Percentiles rank a stretch among this genome's conserved stretches.
phyloP scores from a whole-genome alignment of 2,797 vertebrate species.

The Pelobates cultripes region DNA sequence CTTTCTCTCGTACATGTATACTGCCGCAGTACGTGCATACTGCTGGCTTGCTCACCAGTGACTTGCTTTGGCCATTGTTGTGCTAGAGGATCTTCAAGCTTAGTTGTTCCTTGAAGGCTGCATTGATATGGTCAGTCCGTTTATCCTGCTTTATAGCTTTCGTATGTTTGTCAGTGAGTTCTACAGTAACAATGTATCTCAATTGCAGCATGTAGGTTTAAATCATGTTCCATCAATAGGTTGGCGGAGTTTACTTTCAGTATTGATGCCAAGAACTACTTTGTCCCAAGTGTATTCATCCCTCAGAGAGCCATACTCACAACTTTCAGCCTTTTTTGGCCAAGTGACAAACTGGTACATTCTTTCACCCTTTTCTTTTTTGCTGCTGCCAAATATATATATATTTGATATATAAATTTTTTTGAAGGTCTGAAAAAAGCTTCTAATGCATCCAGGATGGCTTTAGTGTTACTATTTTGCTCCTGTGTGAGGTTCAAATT shows the following conservation, averaged over 20 bases:
- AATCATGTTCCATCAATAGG: background rate
- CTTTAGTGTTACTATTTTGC: background rate
- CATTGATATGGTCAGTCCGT: slow-evolving; percentile 8
- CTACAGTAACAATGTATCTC: slow-evolving; percentile 8
- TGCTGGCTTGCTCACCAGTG: background rate
- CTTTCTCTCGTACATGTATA: background rate
- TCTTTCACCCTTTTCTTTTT: background rate
- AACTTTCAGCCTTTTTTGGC: slow-evolving; percentile 29
- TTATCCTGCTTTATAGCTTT: slow-evolving; percentile 11
- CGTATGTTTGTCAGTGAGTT: slow-evolving; percentile 15
- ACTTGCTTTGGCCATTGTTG: background rate
- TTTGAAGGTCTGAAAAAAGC: background rate
- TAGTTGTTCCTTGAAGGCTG: background rate
- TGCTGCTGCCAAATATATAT: background rate
- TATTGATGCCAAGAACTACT: slow-evolving; percentile 7
- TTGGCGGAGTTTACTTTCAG: background rate
- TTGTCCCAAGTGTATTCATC: slow-evolving; percentile 18
- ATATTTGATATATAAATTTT: background rate
- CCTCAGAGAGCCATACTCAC: slow-evolving; percentile 16
- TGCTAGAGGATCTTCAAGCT: background rate
- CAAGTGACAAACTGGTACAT: slow-evolving; percentile 32
- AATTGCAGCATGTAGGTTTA: slow-evolving; percentile 4
- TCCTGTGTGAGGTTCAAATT: slow-evolving; percentile 1
- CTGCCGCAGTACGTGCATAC: background rate
- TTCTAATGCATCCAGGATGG: slow-evolving; percentile 1